Conservation (phyloP, 2,797 vertebrate species). For the Numenius phaeopus region DNA sequence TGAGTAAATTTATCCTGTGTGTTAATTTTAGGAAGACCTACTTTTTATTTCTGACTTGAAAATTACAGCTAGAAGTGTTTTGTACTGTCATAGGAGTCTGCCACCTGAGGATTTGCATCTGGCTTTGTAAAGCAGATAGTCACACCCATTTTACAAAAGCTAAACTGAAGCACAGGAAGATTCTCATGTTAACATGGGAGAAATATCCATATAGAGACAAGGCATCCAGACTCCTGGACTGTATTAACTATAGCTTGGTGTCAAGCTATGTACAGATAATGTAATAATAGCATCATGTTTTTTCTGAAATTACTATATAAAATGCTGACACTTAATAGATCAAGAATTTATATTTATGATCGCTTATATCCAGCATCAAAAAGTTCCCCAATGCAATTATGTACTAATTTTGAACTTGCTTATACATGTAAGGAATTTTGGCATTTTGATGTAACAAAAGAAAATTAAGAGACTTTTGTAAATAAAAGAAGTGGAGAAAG, state of each 20-base stretch:
- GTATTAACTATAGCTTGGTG: background rate
- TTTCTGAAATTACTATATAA: background rate
- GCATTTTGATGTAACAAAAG: background rate
- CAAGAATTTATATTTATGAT: background rate
- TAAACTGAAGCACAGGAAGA: background rate
- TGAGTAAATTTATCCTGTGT: background rate
- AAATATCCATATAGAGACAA: background rate
- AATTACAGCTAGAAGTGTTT: background rate
- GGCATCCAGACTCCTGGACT: background rate
- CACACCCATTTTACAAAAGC: background rate
- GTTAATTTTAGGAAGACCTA: background rate
- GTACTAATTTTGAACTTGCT: background rate
- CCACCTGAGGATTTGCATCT: background rate
- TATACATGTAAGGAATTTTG: background rate
- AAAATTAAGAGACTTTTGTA: background rate
- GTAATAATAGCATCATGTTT: background rate
- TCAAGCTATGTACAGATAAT: background rate
- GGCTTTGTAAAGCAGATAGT: background rate
- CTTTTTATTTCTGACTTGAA: background rate
- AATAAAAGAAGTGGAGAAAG: background rate
- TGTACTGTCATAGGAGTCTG: background rate
- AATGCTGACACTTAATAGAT: background rate
- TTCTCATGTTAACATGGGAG: background rate
- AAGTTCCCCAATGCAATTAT: background rate
- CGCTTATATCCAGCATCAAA: background rate